Conservation (phyloP, 30 jellyfish, hydroid and myxozoan species). For the Hydractinia symbiolongicarpus region DNA sequence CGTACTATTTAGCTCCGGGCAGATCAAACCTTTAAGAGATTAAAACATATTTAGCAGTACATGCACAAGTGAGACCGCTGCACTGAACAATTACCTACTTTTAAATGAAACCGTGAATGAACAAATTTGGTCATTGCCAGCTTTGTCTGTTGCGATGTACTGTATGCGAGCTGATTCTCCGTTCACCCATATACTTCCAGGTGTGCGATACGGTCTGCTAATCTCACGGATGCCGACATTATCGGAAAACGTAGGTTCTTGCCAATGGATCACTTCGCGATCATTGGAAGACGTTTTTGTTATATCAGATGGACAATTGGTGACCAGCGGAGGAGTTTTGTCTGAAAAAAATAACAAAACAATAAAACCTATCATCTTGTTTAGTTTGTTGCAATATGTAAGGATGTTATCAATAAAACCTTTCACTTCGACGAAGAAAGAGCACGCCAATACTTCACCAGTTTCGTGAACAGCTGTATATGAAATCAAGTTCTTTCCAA, state of each 20-base stretch:
- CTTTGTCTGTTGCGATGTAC: conserved; percentile 75
- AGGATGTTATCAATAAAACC: conserved; percentile 28
- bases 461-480: conserved; percentile 49
- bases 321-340: conserved; percentile 59
- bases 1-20: conserved; percentile 21
- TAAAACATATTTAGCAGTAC: neutral
- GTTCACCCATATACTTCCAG: conserved; percentile 50
- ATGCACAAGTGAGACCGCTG: neutral
- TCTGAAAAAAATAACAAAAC: conserved; percentile 33
- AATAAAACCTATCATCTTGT: neutral
- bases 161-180: conserved; percentile 56
- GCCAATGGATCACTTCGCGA: conserved; percentile 45
- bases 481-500: conserved; percentile 52
- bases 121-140: conserved; percentile 80
- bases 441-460: conserved; percentile 47
- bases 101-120: conserved; percentile 68
- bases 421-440: conserved; percentile 45
- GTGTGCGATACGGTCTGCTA: conserved; percentile 39
- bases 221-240: conserved; percentile 62
- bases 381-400: too few species aligned
- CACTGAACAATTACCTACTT: conserved; percentile 38
- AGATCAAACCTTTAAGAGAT: conserved; percentile 5
- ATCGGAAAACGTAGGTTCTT: conserved; percentile 68
- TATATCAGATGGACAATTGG: conserved; percentile 75
- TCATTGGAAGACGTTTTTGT: conserved; percentile 17